Conservation (phyloP, 2,113 vertebrate species). For the Megaceryle torquata region DNA sequence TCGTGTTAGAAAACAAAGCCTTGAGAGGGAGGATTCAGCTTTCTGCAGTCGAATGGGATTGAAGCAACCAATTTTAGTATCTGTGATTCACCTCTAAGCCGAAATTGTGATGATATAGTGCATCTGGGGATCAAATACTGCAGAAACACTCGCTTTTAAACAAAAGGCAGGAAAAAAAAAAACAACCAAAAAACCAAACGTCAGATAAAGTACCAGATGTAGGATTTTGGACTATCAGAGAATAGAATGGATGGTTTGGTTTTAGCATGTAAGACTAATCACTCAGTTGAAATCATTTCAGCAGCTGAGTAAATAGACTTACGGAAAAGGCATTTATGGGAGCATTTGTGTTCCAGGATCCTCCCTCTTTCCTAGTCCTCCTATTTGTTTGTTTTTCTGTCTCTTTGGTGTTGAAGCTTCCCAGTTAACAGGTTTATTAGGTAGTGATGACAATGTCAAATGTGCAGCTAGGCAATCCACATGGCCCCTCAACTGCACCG, state of each 20-base stretch:
- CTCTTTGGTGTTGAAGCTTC: neutral
- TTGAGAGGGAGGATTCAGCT: neutral
- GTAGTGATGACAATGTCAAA: neutral
- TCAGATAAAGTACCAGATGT: constrained; percentile 1
- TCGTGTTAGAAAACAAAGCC: neutral
- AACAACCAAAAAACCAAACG: neutral
- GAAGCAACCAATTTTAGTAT: neutral
- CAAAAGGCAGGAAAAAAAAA: neutral
- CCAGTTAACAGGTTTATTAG: neutral
- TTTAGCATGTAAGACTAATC: constrained; percentile 12
- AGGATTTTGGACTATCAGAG: neutral
- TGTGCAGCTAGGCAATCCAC: neutral
- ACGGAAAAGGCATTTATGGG: constrained; percentile 32
- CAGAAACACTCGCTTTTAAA: neutral
- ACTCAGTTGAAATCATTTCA: constrained; percentile 3
- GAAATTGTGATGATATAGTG: neutral
- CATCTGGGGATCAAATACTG: neutral
- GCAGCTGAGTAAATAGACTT: constrained; percentile 54
- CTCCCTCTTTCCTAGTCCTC: neutral
- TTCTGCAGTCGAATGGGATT: neutral
- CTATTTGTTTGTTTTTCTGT: neutral
- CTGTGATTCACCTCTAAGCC: constrained; percentile 8
- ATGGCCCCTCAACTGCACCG: neutral
- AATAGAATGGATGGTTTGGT: neutral
- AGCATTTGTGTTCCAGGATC: neutral